Evolutionary conservation across 2,113 vertebrate species (phyloP).

Genomic region (Furnarius figulus): DNA sequence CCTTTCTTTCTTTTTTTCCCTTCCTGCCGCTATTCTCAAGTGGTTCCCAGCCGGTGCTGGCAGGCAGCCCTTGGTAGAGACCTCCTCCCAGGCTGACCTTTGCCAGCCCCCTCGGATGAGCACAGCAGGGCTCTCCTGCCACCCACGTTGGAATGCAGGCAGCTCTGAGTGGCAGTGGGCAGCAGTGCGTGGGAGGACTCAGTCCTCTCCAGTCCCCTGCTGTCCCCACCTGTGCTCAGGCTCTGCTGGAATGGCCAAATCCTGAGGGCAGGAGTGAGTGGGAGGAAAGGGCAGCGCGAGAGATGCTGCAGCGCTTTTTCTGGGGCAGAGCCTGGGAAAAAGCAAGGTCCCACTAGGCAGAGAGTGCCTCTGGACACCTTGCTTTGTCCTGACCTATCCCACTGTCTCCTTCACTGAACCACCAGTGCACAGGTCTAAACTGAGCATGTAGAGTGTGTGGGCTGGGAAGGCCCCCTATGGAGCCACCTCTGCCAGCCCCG

Average conservation of each 20-base stretch:
- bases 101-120: neutral
- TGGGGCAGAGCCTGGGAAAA: neutral
- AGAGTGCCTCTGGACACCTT: neutral
- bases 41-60: conserved; percentile 30
- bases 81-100: neutral
- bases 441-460: neutral
- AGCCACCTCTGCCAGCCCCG: neutral
- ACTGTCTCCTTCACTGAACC: neutral
- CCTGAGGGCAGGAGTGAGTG: neutral
- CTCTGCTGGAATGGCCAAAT: neutral
- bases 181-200: neutral
- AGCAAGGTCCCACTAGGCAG: neutral
- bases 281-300: neutral
- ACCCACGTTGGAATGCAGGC: fast-evolving
- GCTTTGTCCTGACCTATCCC: neutral
- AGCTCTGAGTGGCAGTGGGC: neutral
- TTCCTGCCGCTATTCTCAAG: conserved; percentile 36
- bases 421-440: neutral
- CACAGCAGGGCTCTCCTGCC: neutral
- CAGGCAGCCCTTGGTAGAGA: neutral
- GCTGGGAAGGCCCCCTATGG: neutral
- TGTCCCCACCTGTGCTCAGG: neutral
- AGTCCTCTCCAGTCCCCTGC: neutral
- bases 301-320: neutral
- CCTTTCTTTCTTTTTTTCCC: neutral